These are phyloP conservation scores for Diarsia dahlii DNA, from an alignment of 2,888 invertebrate genomes.

Conservation along the genomic window DNA sequence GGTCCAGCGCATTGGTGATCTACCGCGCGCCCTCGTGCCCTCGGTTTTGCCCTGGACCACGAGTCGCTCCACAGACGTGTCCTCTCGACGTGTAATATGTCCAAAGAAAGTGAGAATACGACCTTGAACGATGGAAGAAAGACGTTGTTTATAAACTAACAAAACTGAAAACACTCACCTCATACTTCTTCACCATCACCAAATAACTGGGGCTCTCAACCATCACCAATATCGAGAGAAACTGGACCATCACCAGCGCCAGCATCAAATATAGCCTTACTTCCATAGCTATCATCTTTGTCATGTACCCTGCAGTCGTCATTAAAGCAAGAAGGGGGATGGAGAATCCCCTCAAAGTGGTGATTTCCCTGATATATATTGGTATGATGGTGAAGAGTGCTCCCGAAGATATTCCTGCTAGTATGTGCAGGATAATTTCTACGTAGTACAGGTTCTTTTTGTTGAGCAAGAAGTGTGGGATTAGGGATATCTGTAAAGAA, in stretches of 20 bases:
- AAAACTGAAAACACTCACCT: slow-evolving; percentile 79
- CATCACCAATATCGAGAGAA: slow-evolving; percentile 74
- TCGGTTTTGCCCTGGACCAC: too few relatives aligned
- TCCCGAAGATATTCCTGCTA: slow-evolving; percentile 79
- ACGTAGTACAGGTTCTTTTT: slow-evolving; percentile 63
- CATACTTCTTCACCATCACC: slow-evolving; percentile 77
- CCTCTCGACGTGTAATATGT: too few relatives aligned
- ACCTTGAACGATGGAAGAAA: too few relatives aligned
- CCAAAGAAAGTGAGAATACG: too few relatives aligned
- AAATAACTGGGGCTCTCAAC: slow-evolving; percentile 82
- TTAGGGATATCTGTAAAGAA: slow-evolving; percentile 76
- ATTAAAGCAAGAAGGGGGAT: slow-evolving; percentile 75
- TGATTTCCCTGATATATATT: slow-evolving; percentile 80
- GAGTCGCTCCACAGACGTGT: too few relatives aligned
- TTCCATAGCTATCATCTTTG: slow-evolving; percentile 75
- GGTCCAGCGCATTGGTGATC: too few relatives aligned
- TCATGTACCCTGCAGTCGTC: slow-evolving; percentile 79
- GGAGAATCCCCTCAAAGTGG: slow-evolving; percentile 70
- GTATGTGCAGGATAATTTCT: slow-evolving; percentile 72
- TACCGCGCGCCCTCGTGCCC: too few relatives aligned
- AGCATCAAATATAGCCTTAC: slow-evolving; percentile 77
- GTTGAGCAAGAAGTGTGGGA: slow-evolving; percentile 77
- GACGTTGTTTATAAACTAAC: too few relatives aligned
- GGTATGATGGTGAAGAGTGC: slow-evolving; percentile 81
- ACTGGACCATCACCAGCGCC: slow-evolving; percentile 76